Evolutionary conservation across 2,797 vertebrate species (phyloP).

Genomic region (Chelon labrosus): DNA sequence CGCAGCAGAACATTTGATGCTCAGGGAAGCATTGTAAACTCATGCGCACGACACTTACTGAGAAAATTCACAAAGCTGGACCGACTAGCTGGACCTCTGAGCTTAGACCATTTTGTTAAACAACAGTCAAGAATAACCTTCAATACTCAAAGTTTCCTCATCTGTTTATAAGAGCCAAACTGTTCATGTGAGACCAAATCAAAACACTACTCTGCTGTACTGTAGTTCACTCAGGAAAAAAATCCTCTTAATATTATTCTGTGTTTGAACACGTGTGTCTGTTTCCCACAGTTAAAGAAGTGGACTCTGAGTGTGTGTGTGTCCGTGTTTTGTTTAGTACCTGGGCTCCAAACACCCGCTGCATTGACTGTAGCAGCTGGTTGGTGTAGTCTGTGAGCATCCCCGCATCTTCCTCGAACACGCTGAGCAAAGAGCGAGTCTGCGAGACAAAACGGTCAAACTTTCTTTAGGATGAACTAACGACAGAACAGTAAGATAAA

Average conservation of each 20-base stretch:
- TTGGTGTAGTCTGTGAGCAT: slow-evolving; percentile 98
- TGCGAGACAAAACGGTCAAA: slow-evolving; percentile 63
- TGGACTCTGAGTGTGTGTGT: slow-evolving; percentile 5
- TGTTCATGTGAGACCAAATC: neutral
- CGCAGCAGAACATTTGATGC: neutral
- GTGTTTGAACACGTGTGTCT: neutral
- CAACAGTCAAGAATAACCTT: neutral
- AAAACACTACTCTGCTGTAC: neutral
- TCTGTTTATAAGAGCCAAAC: neutral
- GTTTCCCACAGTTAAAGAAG: neutral
- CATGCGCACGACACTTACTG: neutral
- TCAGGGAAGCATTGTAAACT: neutral
- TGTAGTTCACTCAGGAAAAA: slow-evolving; percentile 4
- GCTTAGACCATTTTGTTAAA: neutral
- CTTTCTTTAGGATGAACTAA: neutral
- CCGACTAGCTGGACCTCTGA: neutral
- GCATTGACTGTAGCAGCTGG: slow-evolving; percentile 96
- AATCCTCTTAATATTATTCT: neutral
- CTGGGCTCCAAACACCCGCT: slow-evolving; percentile 97
- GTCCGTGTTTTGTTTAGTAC: slow-evolving; percentile 77
- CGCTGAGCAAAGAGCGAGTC: slow-evolving; percentile 97
- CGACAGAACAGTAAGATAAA: no score
- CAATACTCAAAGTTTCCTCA: neutral
- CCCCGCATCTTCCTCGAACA: slow-evolving; percentile 98
- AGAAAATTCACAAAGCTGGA: neutral